Evolutionary conservation across 2,113 vertebrate genomes (phyloP).

Genomic region (Cyprinodon tularosa): DNA sequence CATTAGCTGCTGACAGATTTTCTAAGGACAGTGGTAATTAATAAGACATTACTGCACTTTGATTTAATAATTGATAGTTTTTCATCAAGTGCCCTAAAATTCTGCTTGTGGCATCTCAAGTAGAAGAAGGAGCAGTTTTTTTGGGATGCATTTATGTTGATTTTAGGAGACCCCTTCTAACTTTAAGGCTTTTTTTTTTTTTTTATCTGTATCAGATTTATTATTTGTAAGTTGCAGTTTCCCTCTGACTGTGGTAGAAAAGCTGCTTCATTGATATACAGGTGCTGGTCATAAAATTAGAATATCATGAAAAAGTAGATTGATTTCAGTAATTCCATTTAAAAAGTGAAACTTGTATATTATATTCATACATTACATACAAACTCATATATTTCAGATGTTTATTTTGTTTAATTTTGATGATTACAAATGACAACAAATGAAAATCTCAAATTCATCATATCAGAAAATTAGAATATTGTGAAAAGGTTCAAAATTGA

Average conservation of each 20-base stretch:
- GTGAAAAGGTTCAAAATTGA: no score
- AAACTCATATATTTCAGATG: no score
- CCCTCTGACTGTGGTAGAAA: neutral
- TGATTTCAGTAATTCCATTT: no score
- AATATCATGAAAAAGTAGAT: no score
- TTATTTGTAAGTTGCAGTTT: neutral
- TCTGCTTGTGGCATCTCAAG: slow-evolving; percentile 16
- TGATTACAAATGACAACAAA: no score
- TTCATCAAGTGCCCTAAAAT: slow-evolving; percentile 52
- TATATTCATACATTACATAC: no score
- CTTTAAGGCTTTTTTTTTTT: slow-evolving; percentile 4
- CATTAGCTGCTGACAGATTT: slow-evolving; percentile 45
- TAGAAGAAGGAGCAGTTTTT: slow-evolving; percentile 14
- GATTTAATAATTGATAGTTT: slow-evolving; percentile 65
- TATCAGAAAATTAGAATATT: no score
- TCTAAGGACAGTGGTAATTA: slow-evolving; percentile 60
- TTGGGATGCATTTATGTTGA: neutral
- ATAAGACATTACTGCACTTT: slow-evolving; percentile 61
- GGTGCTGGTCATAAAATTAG: no score
- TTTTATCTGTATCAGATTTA: neutral
- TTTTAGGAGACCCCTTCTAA: neutral
- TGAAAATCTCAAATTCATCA: no score
- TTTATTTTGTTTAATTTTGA: no score
- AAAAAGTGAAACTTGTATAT: no score
- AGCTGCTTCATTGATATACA: neutral